Percentiles rank a stretch among this genome's conserved stretches.
phyloP scores from a whole-genome alignment of 2,797 vertebrate genomes.

The Thripadectes ignobilis region DNA sequence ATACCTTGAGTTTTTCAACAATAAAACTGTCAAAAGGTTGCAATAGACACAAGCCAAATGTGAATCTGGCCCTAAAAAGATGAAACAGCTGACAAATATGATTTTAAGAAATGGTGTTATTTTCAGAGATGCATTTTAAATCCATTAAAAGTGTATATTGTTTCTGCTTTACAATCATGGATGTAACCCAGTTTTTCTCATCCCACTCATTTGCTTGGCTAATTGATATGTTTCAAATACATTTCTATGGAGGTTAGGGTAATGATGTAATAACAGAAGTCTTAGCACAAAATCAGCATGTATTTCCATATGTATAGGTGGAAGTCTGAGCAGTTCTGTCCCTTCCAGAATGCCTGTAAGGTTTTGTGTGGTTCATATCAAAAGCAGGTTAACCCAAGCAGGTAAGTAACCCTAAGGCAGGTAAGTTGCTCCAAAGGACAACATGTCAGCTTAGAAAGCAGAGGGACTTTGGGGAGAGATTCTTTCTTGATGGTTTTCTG shows the following conservation, averaged over 20 bases:
- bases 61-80: conserved; percentile 22
- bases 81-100: conserved; percentile 29
- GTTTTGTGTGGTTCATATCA: not conserved
- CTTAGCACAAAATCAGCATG: not conserved
- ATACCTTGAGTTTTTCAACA: conserved; percentile 67
- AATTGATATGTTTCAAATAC: not conserved
- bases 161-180: not conserved
- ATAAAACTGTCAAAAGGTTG: conserved; percentile 69
- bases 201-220: not conserved
- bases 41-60: conserved; percentile 40
- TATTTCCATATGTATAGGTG: not conserved
- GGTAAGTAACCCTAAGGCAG: not conserved
- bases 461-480: not conserved
- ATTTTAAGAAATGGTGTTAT: conserved; percentile 20
- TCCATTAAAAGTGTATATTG: not conserved
- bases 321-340: not conserved
- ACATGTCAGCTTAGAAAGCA: accelerated
- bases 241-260: not conserved
- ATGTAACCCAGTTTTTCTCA: not conserved
- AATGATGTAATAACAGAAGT: not conserved
- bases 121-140: conserved; percentile 29
- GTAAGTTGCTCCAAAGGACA: not conserved
- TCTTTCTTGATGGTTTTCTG: not conserved
- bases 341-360: not conserved
- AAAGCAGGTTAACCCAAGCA: not conserved